Evolutionary conservation across 2,797 vertebrate species (phyloP).

Genomic region (Sebastes minor): DNA sequence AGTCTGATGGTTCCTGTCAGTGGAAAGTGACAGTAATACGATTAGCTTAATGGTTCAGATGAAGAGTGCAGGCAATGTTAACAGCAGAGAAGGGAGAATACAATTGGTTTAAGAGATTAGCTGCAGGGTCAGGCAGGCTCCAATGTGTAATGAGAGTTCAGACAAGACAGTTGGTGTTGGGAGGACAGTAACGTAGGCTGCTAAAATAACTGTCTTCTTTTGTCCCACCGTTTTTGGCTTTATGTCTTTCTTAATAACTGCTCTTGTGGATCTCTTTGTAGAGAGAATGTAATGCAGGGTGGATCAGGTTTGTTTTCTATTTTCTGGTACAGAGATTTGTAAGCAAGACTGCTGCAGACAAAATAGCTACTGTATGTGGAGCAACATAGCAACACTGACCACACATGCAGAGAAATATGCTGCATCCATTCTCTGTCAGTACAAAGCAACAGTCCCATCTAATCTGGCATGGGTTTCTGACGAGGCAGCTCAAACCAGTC

Average conservation of each 20-base stretch:
- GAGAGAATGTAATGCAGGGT: background rate
- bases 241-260: background rate
- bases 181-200: background rate
- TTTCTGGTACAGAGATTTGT: background rate
- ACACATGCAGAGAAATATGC: background rate
- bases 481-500: background rate
- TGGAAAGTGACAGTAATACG: constrained; percentile 15
- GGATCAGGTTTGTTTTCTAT: no score
- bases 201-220: background rate
- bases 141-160: background rate
- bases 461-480: background rate
- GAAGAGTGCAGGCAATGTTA: background rate
- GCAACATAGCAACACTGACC: background rate
- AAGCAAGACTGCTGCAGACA: background rate
- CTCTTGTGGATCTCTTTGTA: background rate
- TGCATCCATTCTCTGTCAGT: background rate
- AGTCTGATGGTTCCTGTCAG: background rate
- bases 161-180: background rate
- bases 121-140: background rate
- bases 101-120: constrained; percentile 50
- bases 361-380: no score
- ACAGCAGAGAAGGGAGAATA: background rate
- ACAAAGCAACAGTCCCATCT: background rate
- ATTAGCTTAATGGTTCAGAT: background rate
- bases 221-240: background rate